phyloP scores from a whole-genome alignment of 1,140 invertebrate genomes.

The Gonatopus flavifemur region DNA sequence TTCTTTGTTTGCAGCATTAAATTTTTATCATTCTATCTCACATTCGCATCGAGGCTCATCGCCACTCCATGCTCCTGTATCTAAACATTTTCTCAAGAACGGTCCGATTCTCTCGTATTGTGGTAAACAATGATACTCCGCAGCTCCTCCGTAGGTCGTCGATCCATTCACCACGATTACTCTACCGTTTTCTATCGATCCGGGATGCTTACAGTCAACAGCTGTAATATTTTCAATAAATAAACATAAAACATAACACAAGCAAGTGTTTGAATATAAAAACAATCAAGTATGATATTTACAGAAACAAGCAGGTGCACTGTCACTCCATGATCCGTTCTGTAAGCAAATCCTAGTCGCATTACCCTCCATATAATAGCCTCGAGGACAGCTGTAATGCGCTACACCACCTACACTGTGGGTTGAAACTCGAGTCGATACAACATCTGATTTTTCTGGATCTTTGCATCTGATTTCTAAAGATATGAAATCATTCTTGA shows the following conservation, averaged over 20 bases:
- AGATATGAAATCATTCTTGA: slow-evolving; percentile 26
- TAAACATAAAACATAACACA: neutral
- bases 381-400: slow-evolving; percentile 79
- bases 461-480: slow-evolving; percentile 77
- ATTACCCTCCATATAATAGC: slow-evolving; percentile 79
- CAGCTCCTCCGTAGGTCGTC: slow-evolving; percentile 76
- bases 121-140: slow-evolving; percentile 87
- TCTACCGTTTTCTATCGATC: slow-evolving; percentile 78
- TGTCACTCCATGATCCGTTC: slow-evolving; percentile 81
- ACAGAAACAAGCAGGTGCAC: slow-evolving; percentile 79
- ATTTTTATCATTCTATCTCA: slow-evolving; percentile 35
- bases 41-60: slow-evolving; percentile 76
- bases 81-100: slow-evolving; percentile 79
- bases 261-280: neutral
- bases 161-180: slow-evolving; percentile 84
- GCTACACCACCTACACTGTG: slow-evolving; percentile 75
- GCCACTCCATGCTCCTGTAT: slow-evolving; percentile 81
- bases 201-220: slow-evolving; percentile 80
- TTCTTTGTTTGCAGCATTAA: neutral
- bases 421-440: slow-evolving; percentile 65
- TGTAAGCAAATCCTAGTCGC: slow-evolving; percentile 73
- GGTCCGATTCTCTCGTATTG: slow-evolving; percentile 80
- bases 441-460: slow-evolving; percentile 63
- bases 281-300: slow-evolving; percentile 48
- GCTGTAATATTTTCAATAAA: slow-evolving; percentile 67